Evolutionary conservation across 2,797 vertebrate species (phyloP).

Genomic region (Nyctalus aviator): DNA sequence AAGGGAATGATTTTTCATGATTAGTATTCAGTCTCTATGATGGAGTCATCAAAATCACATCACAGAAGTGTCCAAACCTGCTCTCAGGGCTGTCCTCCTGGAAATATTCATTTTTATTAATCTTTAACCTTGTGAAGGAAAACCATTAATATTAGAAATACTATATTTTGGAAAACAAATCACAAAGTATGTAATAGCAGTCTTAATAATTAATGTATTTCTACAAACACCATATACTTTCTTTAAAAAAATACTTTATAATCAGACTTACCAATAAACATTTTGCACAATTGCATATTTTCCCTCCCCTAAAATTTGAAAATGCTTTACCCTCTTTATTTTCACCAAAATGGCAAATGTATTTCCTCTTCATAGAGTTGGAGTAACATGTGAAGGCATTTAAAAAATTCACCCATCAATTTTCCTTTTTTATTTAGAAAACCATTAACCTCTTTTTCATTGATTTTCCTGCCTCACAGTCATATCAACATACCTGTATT

Average conservation of each 20-base stretch:
- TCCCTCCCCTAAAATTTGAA: neutral
- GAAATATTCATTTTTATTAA: neutral
- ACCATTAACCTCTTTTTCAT: slow-evolving; percentile 78
- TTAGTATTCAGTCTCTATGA: neutral
- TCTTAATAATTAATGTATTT: neutral
- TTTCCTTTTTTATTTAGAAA: slow-evolving; percentile 74
- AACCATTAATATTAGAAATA: neutral
- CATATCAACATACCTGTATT: slow-evolving; percentile 81
- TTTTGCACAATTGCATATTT: neutral
- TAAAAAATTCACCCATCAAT: slow-evolving; percentile 73
- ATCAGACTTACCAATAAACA: neutral
- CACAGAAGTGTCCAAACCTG: neutral
- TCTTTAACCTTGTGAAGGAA: neutral
- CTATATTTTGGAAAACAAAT: neutral
- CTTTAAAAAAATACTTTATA: neutral
- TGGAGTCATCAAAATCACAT: neutral
- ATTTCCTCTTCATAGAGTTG: neutral
- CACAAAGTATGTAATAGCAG: neutral
- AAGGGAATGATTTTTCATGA: neutral
- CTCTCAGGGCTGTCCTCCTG: neutral
- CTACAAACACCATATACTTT: neutral
- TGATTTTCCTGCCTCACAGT: slow-evolving; percentile 73
- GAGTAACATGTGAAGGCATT: slow-evolving; percentile 60
- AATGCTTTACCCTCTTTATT: neutral
- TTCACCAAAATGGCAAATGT: slow-evolving; percentile 30